These are phyloP conservation scores for Gila orcuttii DNA, from an alignment of 2,113 vertebrate genomes.

Conservation along the genomic window DNA sequence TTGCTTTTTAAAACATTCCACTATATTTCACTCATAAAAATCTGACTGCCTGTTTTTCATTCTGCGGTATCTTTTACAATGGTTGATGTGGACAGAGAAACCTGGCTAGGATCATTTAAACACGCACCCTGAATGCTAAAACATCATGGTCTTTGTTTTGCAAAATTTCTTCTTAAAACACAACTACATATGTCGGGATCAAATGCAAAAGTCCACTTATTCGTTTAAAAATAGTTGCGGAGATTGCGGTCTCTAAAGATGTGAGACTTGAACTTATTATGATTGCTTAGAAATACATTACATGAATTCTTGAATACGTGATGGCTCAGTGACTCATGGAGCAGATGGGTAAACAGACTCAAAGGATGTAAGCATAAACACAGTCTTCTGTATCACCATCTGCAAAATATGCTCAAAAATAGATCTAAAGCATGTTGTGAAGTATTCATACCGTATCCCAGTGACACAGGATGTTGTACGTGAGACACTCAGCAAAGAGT, in stretches of 20 bases:
- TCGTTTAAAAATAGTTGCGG: conserved; percentile 34
- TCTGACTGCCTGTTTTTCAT: conserved; percentile 56
- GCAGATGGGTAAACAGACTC: conserved; percentile 4
- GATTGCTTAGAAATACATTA: conserved; percentile 21
- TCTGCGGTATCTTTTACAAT: conserved; percentile 53
- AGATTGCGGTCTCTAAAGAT: background rate
- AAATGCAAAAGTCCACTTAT: background rate
- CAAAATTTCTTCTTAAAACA: conserved; percentile 35
- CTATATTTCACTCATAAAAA: conserved; percentile 50
- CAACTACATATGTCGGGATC: background rate
- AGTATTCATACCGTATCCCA: background rate
- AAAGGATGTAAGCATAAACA: background rate
- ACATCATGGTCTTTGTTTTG: conserved; percentile 46
- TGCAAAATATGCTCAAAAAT: conserved; percentile 13
- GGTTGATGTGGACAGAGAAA: conserved; percentile 51
- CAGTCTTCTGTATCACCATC: background rate
- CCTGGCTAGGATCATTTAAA: conserved; percentile 44
- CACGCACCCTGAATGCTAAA: conserved; percentile 39
- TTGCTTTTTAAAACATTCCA: conserved; percentile 48
- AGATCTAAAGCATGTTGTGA: background rate
- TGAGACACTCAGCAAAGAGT: conserved; percentile 10
- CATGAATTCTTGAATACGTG: conserved; percentile 1
- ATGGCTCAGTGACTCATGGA: conserved; percentile 9
- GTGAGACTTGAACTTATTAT: background rate
- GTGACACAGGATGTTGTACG: background rate